Evolutionary conservation across 2,888 invertebrate species (phyloP).

Genomic region (Troides oblongomaculatus): DNA sequence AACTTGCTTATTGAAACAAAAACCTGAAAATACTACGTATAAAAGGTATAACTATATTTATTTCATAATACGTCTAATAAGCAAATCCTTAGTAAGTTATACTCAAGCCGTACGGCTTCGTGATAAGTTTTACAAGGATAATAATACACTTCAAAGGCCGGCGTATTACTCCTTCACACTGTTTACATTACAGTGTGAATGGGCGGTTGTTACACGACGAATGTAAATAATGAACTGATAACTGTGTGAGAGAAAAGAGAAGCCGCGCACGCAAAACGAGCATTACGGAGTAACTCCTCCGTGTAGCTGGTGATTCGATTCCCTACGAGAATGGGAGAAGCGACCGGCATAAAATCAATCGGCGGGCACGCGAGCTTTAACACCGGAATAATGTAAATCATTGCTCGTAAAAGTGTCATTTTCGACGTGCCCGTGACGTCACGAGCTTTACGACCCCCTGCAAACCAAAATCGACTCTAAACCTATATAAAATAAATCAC

Average conservation of each 20-base stretch:
- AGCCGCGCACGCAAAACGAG: slow-evolving; percentile 68
- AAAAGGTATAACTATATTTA: no score
- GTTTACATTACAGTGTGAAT: no score
- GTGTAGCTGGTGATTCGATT: slow-evolving; percentile 74
- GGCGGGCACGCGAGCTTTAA: slow-evolving; percentile 75
- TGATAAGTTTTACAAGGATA: no score
- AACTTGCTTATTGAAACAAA: no score
- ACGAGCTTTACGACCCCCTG: slow-evolving; percentile 38
- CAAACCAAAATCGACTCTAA: slow-evolving; percentile 44
- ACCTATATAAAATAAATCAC: slow-evolving; percentile 36
- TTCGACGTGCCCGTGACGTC: slow-evolving; percentile 77
- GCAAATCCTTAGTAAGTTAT: no score
- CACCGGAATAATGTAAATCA: slow-evolving; percentile 78
- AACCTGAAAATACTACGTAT: no score
- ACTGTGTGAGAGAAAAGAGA: slow-evolving; percentile 41
- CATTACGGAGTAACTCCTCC: slow-evolving; percentile 73
- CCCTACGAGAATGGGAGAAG: slow-evolving; percentile 73
- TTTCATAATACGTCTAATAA: no score
- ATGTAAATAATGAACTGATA: slow-evolving; percentile 23
- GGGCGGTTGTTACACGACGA: neutral
- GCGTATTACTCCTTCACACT: no score
- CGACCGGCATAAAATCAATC: slow-evolving; percentile 78
- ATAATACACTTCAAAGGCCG: no score
- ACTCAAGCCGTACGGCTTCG: no score
- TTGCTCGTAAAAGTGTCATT: slow-evolving; percentile 79